phyloP scores from a whole-genome alignment of 1,140 invertebrate species.

The Cydia pomonella region DNA sequence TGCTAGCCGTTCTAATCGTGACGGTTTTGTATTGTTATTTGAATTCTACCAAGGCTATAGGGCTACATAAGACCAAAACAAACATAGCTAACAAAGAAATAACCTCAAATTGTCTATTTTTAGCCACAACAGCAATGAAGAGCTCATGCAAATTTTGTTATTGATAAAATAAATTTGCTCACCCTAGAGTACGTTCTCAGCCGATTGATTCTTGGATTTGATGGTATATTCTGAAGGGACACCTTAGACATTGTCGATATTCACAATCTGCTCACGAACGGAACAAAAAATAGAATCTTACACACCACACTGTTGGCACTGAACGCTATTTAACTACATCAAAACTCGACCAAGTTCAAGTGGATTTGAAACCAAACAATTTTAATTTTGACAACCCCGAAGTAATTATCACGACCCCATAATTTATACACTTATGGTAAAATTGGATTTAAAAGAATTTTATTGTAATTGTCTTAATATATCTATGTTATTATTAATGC shows the following conservation, averaged over 20 bases:
- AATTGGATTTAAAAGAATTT: not conserved
- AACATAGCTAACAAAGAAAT: slow-evolving; percentile 31
- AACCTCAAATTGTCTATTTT: slow-evolving; percentile 29
- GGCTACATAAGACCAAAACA: slow-evolving; percentile 30
- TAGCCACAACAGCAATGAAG: slow-evolving; percentile 15
- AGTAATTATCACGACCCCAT: slow-evolving; percentile 58
- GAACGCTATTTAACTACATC: slow-evolving; percentile 48
- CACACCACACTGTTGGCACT: slow-evolving; percentile 48
- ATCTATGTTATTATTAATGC: not conserved
- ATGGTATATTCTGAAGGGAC: slow-evolving; percentile 72
- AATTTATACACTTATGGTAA: slow-evolving; percentile 37
- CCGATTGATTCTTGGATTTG: slow-evolving; percentile 72
- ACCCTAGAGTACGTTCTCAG: slow-evolving; percentile 74
- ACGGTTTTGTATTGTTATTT: not conserved
- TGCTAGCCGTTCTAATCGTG: slow-evolving; percentile 2
- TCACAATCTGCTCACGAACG: slow-evolving; percentile 37
- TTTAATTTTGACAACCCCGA: slow-evolving; percentile 57
- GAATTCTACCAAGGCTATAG: slow-evolving; percentile 6
- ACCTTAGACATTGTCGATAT: slow-evolving; percentile 70
- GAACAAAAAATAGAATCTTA: slow-evolving; percentile 47
- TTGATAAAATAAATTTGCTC: slow-evolving; percentile 45
- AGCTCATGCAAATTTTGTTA: slow-evolving; percentile 4
- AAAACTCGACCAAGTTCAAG: slow-evolving; percentile 54
- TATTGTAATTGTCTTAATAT: not conserved
- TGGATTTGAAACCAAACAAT: slow-evolving; percentile 46